Conservation (phyloP, 2,113 vertebrate species). For the Piaya cayana region DNA sequence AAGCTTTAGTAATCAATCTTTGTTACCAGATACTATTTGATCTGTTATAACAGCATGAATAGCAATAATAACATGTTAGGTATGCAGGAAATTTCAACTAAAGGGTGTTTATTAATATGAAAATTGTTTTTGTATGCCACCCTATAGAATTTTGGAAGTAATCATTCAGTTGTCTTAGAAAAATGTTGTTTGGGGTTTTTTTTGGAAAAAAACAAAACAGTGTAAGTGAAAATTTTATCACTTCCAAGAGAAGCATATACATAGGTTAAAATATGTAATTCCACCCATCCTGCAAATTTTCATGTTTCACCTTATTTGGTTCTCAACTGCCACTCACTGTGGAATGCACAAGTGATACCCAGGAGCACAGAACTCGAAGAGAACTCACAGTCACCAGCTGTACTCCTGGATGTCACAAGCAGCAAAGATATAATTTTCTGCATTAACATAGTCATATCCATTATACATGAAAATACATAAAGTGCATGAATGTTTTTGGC, state of each 20-base stretch:
- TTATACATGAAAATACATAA: background rate
- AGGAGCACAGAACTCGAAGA: background rate
- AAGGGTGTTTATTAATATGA: background rate
- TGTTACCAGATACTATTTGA: background rate
- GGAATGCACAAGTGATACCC: background rate
- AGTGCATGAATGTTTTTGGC: background rate
- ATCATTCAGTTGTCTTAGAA: background rate
- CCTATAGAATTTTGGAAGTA: background rate
- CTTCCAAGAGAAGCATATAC: background rate
- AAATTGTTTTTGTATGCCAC: background rate
- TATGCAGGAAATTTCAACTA: background rate
- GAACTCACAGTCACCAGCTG: background rate
- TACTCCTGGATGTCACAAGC: background rate
- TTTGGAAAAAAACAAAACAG: background rate
- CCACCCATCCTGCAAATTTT: background rate
- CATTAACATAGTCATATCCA: background rate
- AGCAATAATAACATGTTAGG: background rate
- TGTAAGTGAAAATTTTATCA: background rate
- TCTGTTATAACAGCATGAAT: background rate
- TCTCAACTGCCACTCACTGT: background rate
- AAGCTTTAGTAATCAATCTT: background rate
- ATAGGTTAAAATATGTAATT: background rate
- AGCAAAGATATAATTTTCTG: background rate
- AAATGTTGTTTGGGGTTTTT: accelerated
- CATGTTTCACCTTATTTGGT: background rate